Conservation (phyloP, 2,888 invertebrate species). For the Polyommatus iphigenia region DNA sequence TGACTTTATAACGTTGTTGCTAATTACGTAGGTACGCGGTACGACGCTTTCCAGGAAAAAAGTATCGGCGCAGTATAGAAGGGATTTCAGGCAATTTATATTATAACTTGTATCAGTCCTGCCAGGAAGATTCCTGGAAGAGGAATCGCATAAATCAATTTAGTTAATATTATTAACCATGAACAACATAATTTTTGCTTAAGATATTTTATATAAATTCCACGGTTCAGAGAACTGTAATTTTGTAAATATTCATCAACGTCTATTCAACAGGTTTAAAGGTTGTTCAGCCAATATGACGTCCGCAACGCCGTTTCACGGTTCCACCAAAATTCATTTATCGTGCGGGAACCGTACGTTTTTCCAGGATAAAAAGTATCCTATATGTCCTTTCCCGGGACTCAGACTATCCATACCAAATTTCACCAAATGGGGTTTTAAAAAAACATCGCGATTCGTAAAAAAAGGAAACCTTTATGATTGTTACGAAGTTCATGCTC, state of each 20-base stretch:
- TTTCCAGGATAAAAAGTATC: too few relatives aligned
- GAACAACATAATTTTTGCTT: neutral
- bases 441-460: neutral
- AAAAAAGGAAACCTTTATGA: neutral
- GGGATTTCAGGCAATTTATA: constrained; percentile 5
- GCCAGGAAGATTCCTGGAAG: neutral
- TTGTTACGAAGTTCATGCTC: constrained; percentile 40
- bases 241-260: too few relatives aligned
- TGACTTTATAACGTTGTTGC: neutral
- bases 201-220: neutral
- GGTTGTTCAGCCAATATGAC: too few relatives aligned
- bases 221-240: neutral
- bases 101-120: neutral
- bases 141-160: constrained; percentile 1
- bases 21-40: too few relatives aligned
- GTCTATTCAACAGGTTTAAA: too few relatives aligned
- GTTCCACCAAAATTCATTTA: too few relatives aligned
- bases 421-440: neutral
- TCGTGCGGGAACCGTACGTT: too few relatives aligned
- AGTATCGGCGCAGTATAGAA: neutral
- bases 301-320: too few relatives aligned
- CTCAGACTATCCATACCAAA: too few relatives aligned
- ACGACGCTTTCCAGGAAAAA: neutral
- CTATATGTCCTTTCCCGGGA: too few relatives aligned
- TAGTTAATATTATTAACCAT: neutral